Base-by-base conservation (phyloP, 1,140 invertebrate species). In the Hylaeus anthracinus region DNA sequence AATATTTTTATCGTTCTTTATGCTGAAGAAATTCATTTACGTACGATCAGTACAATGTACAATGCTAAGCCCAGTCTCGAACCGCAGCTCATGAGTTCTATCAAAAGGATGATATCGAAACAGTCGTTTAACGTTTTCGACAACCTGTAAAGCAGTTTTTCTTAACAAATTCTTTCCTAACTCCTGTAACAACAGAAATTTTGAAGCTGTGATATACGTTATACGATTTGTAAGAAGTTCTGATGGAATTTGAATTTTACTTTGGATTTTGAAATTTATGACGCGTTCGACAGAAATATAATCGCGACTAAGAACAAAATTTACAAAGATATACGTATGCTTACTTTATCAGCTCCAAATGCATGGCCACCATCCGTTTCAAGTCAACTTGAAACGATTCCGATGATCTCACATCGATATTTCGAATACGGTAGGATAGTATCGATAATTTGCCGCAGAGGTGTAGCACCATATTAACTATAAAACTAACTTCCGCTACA, bases 391-490 rank as follows among this genome's bases (percentile, higher is more conserved):
- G 65, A 15, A 1, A 67, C 73, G 51, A 63, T 53, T 8, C 51
- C 9, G 2, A 1, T 58, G 15, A 70, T 14, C 45, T 56, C 12
- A 5, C 53, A 8, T 1, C 0, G 0, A 78, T 69, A 39, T 70
- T 78, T 53, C 58, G 75, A 51, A 78, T 53, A 9, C 56, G 75
- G 63, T 73, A 73, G 8, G 82, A 72, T 43, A 85, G 66, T 8
- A 70, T 45, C 12, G 84, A 65, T 26, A 84, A 64, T 26, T 84
- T 71, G 0, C 78, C 72, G 1, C 82, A 85, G 5, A 85, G 3
- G 8, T 85, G 82, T 6, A 85, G 41, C 15, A 51, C 5, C 51
- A 85, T 37, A 3, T 26, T 85, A n/a, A 84, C 41, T n/a, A 84
- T 5, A 0, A 55, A 55, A 43, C 61, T 45, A 26, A 65, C 14